Conservation (phyloP, 1,140 invertebrate genomes). For the Augochlora pura region DNA sequence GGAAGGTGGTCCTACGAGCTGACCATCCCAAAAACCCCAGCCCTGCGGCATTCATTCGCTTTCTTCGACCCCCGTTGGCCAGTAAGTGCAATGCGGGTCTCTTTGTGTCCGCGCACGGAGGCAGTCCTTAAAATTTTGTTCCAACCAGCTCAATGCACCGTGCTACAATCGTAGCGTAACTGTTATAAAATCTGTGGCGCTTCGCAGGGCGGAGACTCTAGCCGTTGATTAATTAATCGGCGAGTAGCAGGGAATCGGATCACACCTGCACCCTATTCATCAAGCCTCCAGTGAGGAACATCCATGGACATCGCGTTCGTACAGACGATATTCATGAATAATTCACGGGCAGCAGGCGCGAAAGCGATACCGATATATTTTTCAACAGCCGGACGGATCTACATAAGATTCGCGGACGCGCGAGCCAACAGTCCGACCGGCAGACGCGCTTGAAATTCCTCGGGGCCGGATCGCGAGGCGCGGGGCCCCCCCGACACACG, state of each 20-base stretch:
- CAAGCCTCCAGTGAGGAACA: background rate
- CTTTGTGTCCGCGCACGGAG: too few relatives aligned
- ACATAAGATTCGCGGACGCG: background rate
- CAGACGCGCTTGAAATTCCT: constrained; percentile 4
- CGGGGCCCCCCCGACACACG: too few relatives aligned
- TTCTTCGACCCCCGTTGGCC: too few relatives aligned
- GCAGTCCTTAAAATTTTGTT: too few relatives aligned
- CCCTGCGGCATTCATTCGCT: too few relatives aligned
- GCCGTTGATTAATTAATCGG: background rate
- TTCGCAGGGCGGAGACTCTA: too few relatives aligned
- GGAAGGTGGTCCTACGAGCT: too few relatives aligned
- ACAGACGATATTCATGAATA: background rate
- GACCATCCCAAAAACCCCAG: too few relatives aligned
- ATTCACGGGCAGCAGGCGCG: background rate
- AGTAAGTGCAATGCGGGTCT: too few relatives aligned
- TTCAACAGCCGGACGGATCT: background rate
- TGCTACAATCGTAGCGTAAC: too few relatives aligned
- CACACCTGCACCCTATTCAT: background rate
- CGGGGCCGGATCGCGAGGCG: background rate
- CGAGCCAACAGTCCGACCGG: background rate
- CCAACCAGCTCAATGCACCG: too few relatives aligned
- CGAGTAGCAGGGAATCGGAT: background rate
- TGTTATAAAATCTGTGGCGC: too few relatives aligned
- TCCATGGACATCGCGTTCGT: background rate
- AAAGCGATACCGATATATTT: constrained; percentile 5